Percentiles rank a stretch among this genome's conserved stretches.
These are phyloP conservation scores for Antrozous pallidus DNA, from an alignment of 2,797 vertebrate species.

Conservation along the genomic window DNA sequence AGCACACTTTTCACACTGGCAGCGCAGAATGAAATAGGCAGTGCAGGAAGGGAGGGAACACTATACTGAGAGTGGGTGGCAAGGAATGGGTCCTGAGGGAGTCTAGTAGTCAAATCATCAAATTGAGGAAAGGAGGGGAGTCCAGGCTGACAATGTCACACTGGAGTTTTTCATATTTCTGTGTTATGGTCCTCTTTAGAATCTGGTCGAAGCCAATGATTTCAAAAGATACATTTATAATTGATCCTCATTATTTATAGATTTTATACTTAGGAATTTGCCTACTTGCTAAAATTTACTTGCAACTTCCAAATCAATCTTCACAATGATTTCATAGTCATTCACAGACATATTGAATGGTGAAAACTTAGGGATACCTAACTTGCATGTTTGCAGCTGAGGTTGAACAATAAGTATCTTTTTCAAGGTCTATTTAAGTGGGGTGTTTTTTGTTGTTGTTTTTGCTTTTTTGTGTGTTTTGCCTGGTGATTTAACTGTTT, in stretches of 20 bases:
- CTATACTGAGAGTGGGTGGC: background rate
- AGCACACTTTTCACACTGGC: background rate
- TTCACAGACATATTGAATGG: background rate
- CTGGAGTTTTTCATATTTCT: background rate
- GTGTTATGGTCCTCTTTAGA: background rate
- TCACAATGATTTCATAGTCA: background rate
- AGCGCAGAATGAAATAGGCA: background rate
- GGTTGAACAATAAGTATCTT: background rate
- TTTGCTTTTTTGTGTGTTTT: background rate
- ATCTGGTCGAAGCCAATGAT: background rate
- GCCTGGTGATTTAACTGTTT: background rate
- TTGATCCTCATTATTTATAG: background rate
- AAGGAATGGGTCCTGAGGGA: background rate
- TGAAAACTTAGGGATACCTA: background rate
- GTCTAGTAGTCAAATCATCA: background rate
- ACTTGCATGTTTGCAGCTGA: background rate
- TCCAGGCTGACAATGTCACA: background rate
- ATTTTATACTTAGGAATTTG: background rate
- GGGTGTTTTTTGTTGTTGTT: background rate
- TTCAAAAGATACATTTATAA: background rate
- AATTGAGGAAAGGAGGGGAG: background rate
- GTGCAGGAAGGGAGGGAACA: background rate
- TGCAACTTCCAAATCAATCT: background rate
- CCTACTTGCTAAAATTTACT: background rate
- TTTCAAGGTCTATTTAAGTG: background rate